Percentiles rank a stretch among this genome's conserved stretches.
Conservation (phyloP, 1,140 invertebrate genomes). For the Tetramorium parvispinum region DNA sequence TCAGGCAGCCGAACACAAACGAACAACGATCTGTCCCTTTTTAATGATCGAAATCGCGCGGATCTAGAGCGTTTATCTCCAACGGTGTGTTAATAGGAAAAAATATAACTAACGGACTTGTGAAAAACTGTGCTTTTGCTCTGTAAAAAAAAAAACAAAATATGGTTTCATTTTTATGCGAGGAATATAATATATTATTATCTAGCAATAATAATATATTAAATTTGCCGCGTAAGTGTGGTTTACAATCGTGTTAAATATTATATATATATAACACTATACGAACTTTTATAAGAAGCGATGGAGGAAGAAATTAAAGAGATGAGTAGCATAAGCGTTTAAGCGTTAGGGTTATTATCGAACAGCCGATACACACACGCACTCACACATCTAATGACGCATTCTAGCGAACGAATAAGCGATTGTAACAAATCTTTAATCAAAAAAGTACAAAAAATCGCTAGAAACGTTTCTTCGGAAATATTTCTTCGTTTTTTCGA, state of each 20-base stretch:
- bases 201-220: constrained; percentile 32
- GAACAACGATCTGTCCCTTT: constrained; percentile 63
- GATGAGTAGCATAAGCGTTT: constrained; percentile 58
- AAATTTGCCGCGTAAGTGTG: constrained; percentile 15
- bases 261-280: constrained; percentile 37
- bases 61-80: constrained; percentile 34
- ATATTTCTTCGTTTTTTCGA: constrained; percentile 72
- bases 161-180: constrained; percentile 33
- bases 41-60: constrained; percentile 25
- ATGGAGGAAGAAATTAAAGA: constrained; percentile 46
- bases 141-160: constrained; percentile 13
- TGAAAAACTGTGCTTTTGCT: constrained; percentile 31
- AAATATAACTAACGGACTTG: constrained; percentile 11
- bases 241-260: constrained; percentile 46
- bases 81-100: constrained; percentile 19
- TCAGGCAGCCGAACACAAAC: constrained; percentile 35
- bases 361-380: constrained; percentile 24
- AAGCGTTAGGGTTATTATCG: constrained; percentile 57
- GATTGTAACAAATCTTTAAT: constrained; percentile 79
- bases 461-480: constrained; percentile 76
- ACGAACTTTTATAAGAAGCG: constrained; percentile 68
- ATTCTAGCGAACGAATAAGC: constrained; percentile 63
- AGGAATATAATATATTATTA: constrained; percentile 34
- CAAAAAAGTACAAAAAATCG: constrained; percentile 85
- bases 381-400: constrained; percentile 27